These are phyloP conservation scores for Festucalex cinctus DNA, from an alignment of 2,113 vertebrate species.

Conservation along the genomic window DNA sequence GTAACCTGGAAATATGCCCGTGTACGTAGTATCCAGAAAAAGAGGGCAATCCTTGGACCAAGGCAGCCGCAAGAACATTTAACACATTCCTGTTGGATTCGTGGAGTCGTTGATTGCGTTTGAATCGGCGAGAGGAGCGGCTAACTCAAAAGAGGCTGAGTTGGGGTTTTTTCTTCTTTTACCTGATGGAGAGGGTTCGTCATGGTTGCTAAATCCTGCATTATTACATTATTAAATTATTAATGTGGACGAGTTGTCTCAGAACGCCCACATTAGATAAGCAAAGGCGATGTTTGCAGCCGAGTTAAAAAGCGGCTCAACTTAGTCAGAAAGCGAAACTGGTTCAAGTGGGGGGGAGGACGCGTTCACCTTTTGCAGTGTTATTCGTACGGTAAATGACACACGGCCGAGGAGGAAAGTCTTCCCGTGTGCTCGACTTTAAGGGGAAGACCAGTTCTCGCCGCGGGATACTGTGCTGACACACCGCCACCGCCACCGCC, in stretches of 20 bases:
- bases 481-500: slow-evolving; percentile 8
- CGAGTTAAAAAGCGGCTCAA: slow-evolving; percentile 1
- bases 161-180: slow-evolving; percentile 27
- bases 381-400: slow-evolving; percentile 30
- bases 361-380: background rate
- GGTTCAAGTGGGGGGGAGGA: background rate
- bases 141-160: slow-evolving; percentile 11
- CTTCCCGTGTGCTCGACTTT: slow-evolving; percentile 7
- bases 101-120: slow-evolving; percentile 18
- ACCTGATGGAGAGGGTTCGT: slow-evolving; percentile 12
- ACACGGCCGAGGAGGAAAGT: background rate
- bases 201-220: slow-evolving; percentile 27
- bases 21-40: background rate
- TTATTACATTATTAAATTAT: background rate
- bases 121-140: slow-evolving; percentile 15
- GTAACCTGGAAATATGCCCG: slow-evolving; percentile 34
- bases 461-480: slow-evolving; percentile 11
- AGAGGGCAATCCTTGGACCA: slow-evolving; percentile 20
- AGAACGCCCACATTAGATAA: background rate
- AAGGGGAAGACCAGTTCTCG: slow-evolving; percentile 4
- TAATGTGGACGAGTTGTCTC: slow-evolving; percentile 16
- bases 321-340: background rate
- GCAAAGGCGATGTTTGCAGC: slow-evolving; percentile 7
- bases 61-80: background rate
- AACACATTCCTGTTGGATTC: background rate